Evolutionary conservation across 2,113 vertebrate species (phyloP).

Genomic region (Malurus melanocephalus): DNA sequence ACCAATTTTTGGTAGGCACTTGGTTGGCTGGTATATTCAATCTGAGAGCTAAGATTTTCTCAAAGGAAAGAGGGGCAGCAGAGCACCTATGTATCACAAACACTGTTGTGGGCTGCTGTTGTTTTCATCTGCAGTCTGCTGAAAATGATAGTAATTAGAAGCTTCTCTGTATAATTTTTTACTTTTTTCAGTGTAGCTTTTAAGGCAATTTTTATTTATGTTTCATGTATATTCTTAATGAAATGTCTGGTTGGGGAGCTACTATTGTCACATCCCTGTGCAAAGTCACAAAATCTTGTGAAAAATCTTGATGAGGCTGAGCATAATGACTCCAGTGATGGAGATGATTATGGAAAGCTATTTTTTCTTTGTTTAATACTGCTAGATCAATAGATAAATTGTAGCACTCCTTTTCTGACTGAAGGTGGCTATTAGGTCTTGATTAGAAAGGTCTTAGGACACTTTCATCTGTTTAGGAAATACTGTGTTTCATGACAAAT

Average conservation of each 20-base stretch:
- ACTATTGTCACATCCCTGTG: not conserved
- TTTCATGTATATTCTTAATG: not conserved
- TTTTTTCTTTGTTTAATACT: not conserved
- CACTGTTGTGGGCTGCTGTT: not conserved
- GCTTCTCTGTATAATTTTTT: not conserved
- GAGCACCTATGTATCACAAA: not conserved
- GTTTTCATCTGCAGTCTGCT: not conserved
- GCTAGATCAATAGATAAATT: not conserved
- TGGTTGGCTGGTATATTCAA: conserved; percentile 20
- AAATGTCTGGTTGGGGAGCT: not conserved
- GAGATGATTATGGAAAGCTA: not conserved
- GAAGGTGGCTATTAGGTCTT: not conserved
- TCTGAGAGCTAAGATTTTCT: conserved; percentile 37
- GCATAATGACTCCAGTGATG: not conserved
- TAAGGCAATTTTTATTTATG: not conserved
- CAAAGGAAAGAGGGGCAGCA: conserved; percentile 16
- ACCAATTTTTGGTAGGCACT: conserved; percentile 31
- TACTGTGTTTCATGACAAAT: not conserved
- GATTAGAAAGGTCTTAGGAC: not conserved
- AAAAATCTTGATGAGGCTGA: not conserved
- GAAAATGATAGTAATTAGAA: not conserved
- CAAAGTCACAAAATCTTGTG: not conserved
- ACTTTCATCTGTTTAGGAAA: not conserved
- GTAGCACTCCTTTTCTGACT: not conserved
- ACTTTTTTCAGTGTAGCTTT: not conserved